Percentiles rank a stretch among this genome's conserved stretches.
Conservation (phyloP, 2,888 invertebrate genomes). For the Anodontia alba region DNA sequence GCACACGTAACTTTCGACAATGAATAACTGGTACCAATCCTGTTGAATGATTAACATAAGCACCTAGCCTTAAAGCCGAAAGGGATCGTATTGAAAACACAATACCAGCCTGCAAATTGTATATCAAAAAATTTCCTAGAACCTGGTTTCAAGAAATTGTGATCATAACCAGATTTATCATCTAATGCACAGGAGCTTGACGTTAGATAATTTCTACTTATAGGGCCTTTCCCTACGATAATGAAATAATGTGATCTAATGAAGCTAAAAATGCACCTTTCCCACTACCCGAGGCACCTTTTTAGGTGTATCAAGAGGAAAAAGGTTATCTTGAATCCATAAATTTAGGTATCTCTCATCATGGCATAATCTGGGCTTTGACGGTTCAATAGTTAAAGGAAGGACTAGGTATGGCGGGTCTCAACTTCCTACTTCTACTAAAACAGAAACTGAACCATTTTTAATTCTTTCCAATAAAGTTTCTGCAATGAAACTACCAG, state of each 20-base stretch:
- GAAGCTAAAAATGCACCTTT: too few relatives aligned
- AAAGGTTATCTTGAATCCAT: constrained; percentile 37
- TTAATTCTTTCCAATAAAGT: constrained; percentile 26
- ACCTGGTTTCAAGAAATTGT: constrained; percentile 11
- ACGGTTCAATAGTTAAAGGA: constrained; percentile 41
- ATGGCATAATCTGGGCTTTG: constrained; percentile 47
- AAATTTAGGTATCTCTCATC: constrained; percentile 45
- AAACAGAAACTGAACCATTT: constrained; percentile 36
- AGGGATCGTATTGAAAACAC: constrained; percentile 33
- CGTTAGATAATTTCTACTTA: too few relatives aligned
- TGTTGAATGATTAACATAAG: constrained; percentile 31
- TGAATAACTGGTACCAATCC: constrained; percentile 15
- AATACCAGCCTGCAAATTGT: constrained; percentile 34
- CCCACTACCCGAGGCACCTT: constrained; percentile 34
- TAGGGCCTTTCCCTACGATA: too few relatives aligned
- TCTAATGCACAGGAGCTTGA: constrained; percentile 24
- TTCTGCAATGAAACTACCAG: constrained; percentile 24
- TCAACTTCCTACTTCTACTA: constrained; percentile 27
- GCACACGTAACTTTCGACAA: constrained; percentile 15
- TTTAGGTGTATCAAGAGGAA: constrained; percentile 34
- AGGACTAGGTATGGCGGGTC: constrained; percentile 36
- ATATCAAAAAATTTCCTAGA: constrained; percentile 41
- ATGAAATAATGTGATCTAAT: too few relatives aligned
- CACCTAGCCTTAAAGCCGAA: constrained; percentile 44
- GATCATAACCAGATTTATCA: constrained; percentile 53